Percentiles rank a stretch among this genome's conserved stretches.
Evolutionary conservation across 2,888 invertebrate species (phyloP).

Genomic region (Leptopilina syphax): DNA sequence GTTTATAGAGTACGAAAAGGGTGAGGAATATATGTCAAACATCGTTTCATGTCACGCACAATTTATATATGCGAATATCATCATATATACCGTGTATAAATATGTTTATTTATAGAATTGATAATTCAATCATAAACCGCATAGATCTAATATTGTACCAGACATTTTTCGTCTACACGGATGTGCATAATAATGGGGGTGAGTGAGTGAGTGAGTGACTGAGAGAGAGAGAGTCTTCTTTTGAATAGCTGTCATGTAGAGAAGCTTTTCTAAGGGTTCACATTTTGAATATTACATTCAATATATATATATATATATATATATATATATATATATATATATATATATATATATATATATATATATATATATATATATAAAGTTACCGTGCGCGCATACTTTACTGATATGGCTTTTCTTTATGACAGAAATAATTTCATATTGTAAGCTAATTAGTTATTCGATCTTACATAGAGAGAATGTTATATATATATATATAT

Average conservation of each 20-base stretch:
- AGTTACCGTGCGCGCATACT: not conserved
- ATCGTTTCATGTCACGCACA: constrained; percentile 4
- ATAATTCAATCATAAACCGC: constrained; percentile 13
- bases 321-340: constrained; percentile 19
- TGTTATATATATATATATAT: no score
- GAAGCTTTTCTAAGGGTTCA: not conserved
- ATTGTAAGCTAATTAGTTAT: no score
- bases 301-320: constrained; percentile 2
- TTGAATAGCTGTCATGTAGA: constrained; percentile 22
- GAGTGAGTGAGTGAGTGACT: no score
- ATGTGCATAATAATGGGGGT: not conserved
- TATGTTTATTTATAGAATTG: not conserved
- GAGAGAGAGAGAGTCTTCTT: not conserved
- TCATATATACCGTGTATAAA: not conserved
- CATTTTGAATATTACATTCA: not conserved
- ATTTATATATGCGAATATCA: not conserved
- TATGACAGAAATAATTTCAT: not conserved
- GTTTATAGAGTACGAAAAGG: constrained; percentile 42
- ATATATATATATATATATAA: not conserved
- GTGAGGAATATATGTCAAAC: constrained; percentile 15
- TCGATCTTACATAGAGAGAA: no score
- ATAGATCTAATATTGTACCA: no score
- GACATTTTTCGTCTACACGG: constrained; percentile 3
- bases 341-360: constrained; percentile 29
- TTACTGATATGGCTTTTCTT: constrained; percentile 8